phyloP scores from a whole-genome alignment of 2,113 vertebrate genomes.

The Pristiophorus japonicus region DNA sequence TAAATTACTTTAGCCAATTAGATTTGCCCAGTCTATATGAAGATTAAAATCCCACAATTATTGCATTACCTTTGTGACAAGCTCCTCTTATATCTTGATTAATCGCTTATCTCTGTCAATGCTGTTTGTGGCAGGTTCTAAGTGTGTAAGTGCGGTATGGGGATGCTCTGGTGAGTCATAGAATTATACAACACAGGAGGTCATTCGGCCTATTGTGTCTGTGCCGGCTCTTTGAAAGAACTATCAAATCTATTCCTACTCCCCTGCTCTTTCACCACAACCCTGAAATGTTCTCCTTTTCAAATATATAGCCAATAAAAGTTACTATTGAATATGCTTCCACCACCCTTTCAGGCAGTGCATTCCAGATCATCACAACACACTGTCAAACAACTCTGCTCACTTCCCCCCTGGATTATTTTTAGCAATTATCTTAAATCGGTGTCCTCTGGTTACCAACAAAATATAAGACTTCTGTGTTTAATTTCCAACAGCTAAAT shows the following conservation, averaged over 20 bases:
- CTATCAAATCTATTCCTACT: neutral
- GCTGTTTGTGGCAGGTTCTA: neutral
- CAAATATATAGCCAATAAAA: neutral
- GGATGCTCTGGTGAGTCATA: neutral
- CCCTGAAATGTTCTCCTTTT: neutral
- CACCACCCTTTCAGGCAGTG: neutral
- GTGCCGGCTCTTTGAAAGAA: neutral
- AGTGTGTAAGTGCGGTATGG: neutral
- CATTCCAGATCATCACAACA: neutral
- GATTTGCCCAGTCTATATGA: too few relatives aligned
- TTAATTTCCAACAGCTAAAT: neutral
- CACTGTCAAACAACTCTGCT: neutral
- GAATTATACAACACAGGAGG: neutral
- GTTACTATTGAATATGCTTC: neutral
- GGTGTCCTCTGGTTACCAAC: neutral
- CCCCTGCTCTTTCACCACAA: neutral
- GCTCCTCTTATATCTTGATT: too few relatives aligned
- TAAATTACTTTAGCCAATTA: too few relatives aligned
- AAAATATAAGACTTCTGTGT: neutral
- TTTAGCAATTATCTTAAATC: neutral
- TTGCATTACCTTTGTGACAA: too few relatives aligned
- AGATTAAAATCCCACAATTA: too few relatives aligned
- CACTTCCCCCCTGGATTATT: neutral
- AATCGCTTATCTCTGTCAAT: too few relatives aligned
- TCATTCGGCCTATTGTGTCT: neutral